Percentiles rank a stretch among this genome's conserved stretches.
Evolutionary conservation across 2,113 vertebrate species (phyloP).

Genomic region (Misgurnus mizolepis): DNA sequence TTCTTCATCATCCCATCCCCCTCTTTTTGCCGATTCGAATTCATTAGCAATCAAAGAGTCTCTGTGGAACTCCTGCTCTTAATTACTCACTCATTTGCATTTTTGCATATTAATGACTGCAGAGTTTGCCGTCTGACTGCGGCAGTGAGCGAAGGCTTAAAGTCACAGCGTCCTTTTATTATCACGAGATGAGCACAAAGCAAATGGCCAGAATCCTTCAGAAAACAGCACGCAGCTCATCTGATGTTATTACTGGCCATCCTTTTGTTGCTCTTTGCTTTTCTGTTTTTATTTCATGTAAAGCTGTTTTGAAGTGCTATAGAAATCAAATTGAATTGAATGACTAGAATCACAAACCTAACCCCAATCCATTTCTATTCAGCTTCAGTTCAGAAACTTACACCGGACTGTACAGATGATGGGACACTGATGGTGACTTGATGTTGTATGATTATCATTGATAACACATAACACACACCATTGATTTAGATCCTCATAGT

Average conservation of each 20-base stretch:
- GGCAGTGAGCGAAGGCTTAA: constrained; percentile 65
- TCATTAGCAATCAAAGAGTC: constrained; percentile 83
- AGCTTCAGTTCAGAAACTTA: background rate
- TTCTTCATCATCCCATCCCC: constrained; percentile 68
- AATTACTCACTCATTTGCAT: constrained; percentile 83
- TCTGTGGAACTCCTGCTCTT: constrained; percentile 80
- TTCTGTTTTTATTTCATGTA: too few relatives aligned
- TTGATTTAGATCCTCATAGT: too few relatives aligned
- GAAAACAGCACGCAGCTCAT: too few relatives aligned
- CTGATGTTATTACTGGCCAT: background rate
- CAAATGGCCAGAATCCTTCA: background rate
- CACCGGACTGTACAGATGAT: background rate
- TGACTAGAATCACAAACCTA: too few relatives aligned
- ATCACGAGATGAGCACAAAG: constrained; percentile 35
- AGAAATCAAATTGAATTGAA: too few relatives aligned
- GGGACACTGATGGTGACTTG: background rate
- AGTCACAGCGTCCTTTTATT: constrained; percentile 47
- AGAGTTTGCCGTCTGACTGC: constrained; percentile 76
- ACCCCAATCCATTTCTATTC: too few relatives aligned
- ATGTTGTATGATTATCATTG: background rate
- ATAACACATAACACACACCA: background rate
- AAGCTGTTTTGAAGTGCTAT: too few relatives aligned
- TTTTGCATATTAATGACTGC: constrained; percentile 85
- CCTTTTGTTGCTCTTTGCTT: too few relatives aligned
- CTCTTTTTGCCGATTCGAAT: constrained; percentile 77